These are phyloP conservation scores for Thamnophis elegans DNA, from an alignment of 2,797 vertebrate species.

Conservation along the genomic window DNA sequence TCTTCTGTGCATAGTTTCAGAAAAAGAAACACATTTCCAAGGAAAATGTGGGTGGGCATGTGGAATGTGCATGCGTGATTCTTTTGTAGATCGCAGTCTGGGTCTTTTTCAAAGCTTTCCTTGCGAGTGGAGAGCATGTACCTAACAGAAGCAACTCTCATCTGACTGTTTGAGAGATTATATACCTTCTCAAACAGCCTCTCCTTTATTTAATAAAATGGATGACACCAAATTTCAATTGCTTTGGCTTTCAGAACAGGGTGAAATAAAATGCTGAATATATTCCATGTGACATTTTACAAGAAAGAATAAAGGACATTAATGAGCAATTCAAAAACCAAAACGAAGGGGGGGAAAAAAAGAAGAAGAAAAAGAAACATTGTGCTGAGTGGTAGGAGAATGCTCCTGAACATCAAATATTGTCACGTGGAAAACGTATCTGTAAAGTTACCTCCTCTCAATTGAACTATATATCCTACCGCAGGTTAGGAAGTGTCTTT, in stretches of 20 bases:
- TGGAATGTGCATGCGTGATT: slow-evolving; percentile 8
- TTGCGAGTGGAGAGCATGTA: slow-evolving; percentile 72
- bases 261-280: slow-evolving; percentile 74
- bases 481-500: slow-evolving; percentile 81
- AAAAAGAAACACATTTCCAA: not conserved
- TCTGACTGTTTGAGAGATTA: slow-evolving; percentile 67
- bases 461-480: slow-evolving; percentile 46
- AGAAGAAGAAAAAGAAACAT: slow-evolving; percentile 54
- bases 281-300: slow-evolving; percentile 74
- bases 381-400: slow-evolving; percentile 76
- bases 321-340: slow-evolving; percentile 67
- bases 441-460: slow-evolving; percentile 63
- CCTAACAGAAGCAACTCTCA: slow-evolving; percentile 71
- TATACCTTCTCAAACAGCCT: slow-evolving; percentile 64
- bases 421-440: slow-evolving; percentile 65
- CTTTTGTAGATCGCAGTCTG: not conserved
- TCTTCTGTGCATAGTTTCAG: not conserved
- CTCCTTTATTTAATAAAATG: slow-evolving; percentile 75
- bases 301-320: slow-evolving; percentile 72
- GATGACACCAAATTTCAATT: slow-evolving; percentile 75
- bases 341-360: slow-evolving; percentile 52
- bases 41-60: not conserved
- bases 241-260: slow-evolving; percentile 77
- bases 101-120: slow-evolving; percentile 64
- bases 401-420: slow-evolving; percentile 71